These are phyloP conservation scores for Leptodactylus fallax DNA, from an alignment of 2,797 vertebrate genomes.

Conservation along the genomic window DNA sequence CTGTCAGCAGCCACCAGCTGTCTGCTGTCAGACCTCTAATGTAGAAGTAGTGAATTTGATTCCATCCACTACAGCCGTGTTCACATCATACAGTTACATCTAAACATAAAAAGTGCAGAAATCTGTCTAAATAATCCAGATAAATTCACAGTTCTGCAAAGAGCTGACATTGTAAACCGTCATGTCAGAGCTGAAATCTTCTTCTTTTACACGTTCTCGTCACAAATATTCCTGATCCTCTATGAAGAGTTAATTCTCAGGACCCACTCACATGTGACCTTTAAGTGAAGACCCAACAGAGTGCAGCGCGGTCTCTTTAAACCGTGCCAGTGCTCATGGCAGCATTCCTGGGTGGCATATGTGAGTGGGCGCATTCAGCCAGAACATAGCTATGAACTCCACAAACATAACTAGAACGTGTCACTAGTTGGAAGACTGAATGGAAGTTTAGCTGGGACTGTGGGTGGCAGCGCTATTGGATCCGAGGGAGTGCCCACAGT, in stretches of 20 bases:
- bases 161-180: too few relatives aligned
- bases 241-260: neutral
- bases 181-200: neutral
- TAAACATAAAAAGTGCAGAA: too few relatives aligned
- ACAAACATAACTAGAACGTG: slow-evolving; percentile 25
- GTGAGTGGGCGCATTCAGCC: slow-evolving; percentile 57
- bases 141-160: too few relatives aligned
- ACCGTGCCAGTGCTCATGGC: slow-evolving; percentile 12
- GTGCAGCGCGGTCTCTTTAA: neutral
- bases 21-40: neutral
- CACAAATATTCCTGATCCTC: neutral
- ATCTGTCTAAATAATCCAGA: too few relatives aligned
- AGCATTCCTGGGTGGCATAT: slow-evolving; percentile 35
- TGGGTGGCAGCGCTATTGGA: slow-evolving; percentile 42
- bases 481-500: slow-evolving; percentile 2
- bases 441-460: slow-evolving; percentile 46
- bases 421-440: slow-evolving; percentile 42
- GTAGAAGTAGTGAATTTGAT: neutral
- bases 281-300: neutral
- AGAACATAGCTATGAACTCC: slow-evolving; percentile 48
- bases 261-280: neutral
- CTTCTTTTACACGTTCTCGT: neutral
- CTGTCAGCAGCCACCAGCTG: neutral
- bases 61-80: too few relatives aligned
- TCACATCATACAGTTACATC: too few relatives aligned